Evolutionary conservation across 2,888 invertebrate species (phyloP).

Genomic region (Toxonevra muliebris): DNA sequence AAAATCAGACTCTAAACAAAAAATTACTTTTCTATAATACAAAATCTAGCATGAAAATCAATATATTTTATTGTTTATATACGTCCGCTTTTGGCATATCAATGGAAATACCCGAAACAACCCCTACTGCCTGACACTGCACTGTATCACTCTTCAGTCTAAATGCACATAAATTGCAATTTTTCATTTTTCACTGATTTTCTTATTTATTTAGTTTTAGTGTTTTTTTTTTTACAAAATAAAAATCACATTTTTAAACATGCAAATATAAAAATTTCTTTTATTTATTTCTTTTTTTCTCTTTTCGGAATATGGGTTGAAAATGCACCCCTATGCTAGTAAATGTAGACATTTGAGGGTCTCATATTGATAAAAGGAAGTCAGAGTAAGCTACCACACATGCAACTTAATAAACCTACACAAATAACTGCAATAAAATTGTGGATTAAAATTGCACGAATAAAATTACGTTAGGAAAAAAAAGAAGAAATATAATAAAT

Average conservation of each 20-base stretch:
- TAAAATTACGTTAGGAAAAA: slow-evolving; percentile 14
- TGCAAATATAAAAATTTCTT: slow-evolving; percentile 47
- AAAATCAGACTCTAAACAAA: not conserved
- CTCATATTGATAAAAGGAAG: slow-evolving; percentile 17
- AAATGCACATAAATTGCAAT: slow-evolving; percentile 35
- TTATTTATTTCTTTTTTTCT: slow-evolving; percentile 7
- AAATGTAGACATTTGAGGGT: not conserved
- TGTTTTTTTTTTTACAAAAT: slow-evolving; percentile 22
- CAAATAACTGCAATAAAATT: slow-evolving; percentile 38
- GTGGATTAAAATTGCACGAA: slow-evolving; percentile 38
- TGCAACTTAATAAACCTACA: slow-evolving; percentile 19
- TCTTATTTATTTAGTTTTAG: slow-evolving; percentile 33
- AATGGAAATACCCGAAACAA: too few relatives aligned
- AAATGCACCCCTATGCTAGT: slow-evolving; percentile 42
- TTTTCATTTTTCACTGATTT: slow-evolving; percentile 48
- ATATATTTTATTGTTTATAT: slow-evolving; percentile 4
- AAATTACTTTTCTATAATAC: too few relatives aligned
- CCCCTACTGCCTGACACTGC: too few relatives aligned
- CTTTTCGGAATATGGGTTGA: slow-evolving; percentile 38
- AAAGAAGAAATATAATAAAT: slow-evolving; percentile 45
- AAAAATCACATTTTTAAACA: slow-evolving; percentile 53
- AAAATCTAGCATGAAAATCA: slow-evolving; percentile 11
- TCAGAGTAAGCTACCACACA: slow-evolving; percentile 31
- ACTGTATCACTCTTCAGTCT: slow-evolving; percentile 5
- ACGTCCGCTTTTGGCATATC: not conserved